Conservation (phyloP, 2,113 vertebrate genomes). For the Rhodinocichla rosea region DNA sequence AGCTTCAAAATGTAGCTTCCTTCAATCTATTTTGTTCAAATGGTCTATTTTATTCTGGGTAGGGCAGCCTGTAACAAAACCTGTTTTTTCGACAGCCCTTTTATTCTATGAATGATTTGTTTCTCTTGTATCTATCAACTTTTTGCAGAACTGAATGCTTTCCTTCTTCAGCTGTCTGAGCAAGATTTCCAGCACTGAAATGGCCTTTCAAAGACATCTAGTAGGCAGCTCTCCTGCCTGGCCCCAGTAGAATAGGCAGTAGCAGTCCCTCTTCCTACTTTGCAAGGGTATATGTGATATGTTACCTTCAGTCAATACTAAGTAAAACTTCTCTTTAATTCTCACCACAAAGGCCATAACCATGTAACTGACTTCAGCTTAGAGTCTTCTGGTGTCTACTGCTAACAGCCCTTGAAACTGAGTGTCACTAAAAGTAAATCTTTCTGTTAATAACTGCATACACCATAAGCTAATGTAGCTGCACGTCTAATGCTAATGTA, state of each 20-base stretch:
- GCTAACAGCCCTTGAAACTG: constrained; percentile 10
- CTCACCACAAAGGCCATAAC: constrained; percentile 35
- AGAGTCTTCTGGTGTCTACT: not conserved
- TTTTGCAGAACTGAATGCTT: constrained; percentile 55
- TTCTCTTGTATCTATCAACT: constrained; percentile 42
- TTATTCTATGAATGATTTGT: constrained; percentile 2
- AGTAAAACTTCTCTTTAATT: constrained; percentile 16
- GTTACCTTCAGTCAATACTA: constrained; percentile 16
- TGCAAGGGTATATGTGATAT: constrained; percentile 25
- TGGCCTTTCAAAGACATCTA: constrained; percentile 52
- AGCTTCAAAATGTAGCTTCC: not conserved
- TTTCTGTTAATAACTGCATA: constrained; percentile 10
- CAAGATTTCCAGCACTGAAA: constrained; percentile 48
- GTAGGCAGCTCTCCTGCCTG: constrained; percentile 46
- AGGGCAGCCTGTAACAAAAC: not conserved
- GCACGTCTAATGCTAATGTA: not conserved
- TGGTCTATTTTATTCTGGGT: not conserved
- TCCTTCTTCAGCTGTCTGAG: constrained; percentile 43
- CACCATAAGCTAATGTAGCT: constrained; percentile 21
- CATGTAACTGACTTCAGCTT: not conserved
- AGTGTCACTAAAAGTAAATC: not conserved
- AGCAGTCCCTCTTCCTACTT: constrained; percentile 32
- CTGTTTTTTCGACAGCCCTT: not conserved
- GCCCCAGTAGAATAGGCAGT: constrained; percentile 31
- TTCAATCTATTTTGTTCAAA: not conserved